These are phyloP conservation scores for Hyperoodon ampullatus DNA, from an alignment of 2,113 vertebrate species.

Conservation along the genomic window DNA sequence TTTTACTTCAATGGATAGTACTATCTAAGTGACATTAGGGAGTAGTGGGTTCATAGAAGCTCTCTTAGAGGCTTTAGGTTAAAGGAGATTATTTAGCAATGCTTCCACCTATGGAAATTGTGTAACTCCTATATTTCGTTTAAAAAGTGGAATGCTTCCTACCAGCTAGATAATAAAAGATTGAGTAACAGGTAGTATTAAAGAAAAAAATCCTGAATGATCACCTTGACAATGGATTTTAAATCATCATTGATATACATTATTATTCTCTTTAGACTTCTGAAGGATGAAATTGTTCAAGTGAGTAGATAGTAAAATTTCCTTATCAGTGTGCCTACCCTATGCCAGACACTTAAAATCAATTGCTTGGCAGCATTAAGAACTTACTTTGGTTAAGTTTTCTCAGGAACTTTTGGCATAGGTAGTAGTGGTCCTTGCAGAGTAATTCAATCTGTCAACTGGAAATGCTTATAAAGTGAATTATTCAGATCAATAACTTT, in stretches of 20 bases:
- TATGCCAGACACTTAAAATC: not conserved
- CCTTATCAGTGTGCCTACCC: not conserved
- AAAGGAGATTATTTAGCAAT: not conserved
- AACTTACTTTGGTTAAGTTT: conserved; percentile 16
- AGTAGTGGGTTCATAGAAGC: not conserved
- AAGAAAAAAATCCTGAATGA: not conserved
- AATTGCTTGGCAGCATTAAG: not conserved
- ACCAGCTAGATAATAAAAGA: not conserved
- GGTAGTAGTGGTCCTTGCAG: not conserved
- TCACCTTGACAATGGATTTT: conserved; percentile 18
- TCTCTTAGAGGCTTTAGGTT: not conserved
- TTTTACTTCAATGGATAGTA: not conserved
- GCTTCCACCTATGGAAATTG: not conserved
- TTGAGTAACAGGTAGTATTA: not conserved
- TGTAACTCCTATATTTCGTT: not conserved
- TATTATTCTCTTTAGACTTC: conserved; percentile 6
- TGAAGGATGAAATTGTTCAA: conserved; percentile 22
- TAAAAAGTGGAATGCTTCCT: conserved; percentile 8
- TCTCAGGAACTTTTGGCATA: not conserved
- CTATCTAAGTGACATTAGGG: not conserved
- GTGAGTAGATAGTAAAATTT: not conserved
- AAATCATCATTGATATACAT: not conserved
- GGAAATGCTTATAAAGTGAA: not conserved
- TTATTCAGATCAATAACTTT: conserved; percentile 4
- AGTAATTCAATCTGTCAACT: not conserved